phyloP scores from a whole-genome alignment of 2,113 vertebrate species.

The Piliocolobus tephrosceles region DNA sequence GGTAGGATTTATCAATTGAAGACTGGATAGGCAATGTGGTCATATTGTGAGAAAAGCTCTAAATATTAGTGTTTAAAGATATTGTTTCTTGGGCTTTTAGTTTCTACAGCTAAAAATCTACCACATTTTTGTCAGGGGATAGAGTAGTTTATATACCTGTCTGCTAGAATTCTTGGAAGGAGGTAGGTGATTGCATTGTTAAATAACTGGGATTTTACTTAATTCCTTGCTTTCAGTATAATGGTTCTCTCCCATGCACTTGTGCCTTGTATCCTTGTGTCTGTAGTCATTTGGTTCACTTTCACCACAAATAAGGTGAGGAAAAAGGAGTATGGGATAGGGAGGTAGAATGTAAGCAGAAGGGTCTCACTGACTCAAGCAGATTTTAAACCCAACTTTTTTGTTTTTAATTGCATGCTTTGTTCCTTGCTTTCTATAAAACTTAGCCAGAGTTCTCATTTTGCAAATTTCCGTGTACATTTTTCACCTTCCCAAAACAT shows the following conservation, averaged over 20 bases:
- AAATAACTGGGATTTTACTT: not conserved
- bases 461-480: not conserved
- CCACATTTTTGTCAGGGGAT: not conserved
- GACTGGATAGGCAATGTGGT: not conserved
- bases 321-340: not conserved
- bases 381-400: not conserved
- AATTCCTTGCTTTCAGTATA: not conserved
- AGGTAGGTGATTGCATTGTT: not conserved
- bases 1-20: not conserved
- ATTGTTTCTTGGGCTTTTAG: not conserved
- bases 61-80: not conserved
- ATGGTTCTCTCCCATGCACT: not conserved
- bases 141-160: not conserved
- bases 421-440: not conserved
- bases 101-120: constrained; percentile 16
- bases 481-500: constrained; percentile 6
- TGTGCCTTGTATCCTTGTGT: not conserved
- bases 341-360: not conserved
- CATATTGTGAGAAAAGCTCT: not conserved
- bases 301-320: not conserved
- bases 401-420: not conserved
- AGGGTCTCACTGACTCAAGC: not conserved
- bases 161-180: constrained; percentile 30
- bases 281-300: not conserved
- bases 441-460: not conserved